phyloP scores from a whole-genome alignment of 2,113 vertebrate genomes.

The Poecilia latipinna region DNA sequence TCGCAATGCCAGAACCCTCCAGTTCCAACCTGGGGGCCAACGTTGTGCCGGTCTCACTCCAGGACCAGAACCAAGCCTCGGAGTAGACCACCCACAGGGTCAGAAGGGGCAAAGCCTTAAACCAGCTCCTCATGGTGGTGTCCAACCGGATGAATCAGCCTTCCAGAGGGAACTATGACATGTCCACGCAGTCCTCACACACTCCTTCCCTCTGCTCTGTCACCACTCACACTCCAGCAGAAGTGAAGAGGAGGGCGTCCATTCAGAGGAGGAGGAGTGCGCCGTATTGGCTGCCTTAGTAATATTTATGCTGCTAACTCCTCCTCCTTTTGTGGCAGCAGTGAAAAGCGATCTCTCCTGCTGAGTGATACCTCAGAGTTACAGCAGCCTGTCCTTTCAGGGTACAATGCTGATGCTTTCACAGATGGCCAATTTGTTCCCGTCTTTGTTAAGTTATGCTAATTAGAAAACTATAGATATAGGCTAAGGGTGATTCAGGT shows the following conservation, averaged over 20 bases:
- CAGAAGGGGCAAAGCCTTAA: slow-evolving; percentile 75
- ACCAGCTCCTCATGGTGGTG: slow-evolving; percentile 50
- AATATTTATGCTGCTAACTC: slow-evolving; percentile 68
- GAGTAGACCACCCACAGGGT: slow-evolving; percentile 68
- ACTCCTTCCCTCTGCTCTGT: slow-evolving; percentile 57
- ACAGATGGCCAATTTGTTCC: slow-evolving; percentile 56
- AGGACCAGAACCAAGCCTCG: slow-evolving; percentile 70
- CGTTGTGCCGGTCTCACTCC: slow-evolving; percentile 38
- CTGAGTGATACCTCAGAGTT: slow-evolving; percentile 74
- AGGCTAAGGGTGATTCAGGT: not conserved
- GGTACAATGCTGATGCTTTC: slow-evolving; percentile 52
- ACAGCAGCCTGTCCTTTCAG: slow-evolving; percentile 61
- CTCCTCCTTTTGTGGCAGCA: slow-evolving; percentile 75
- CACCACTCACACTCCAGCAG: slow-evolving; percentile 64
- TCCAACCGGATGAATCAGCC: slow-evolving; percentile 38
- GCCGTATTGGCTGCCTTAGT: slow-evolving; percentile 67
- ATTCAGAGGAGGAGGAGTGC: slow-evolving; percentile 66
- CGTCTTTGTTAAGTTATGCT: slow-evolving; percentile 44
- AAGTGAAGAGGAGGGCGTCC: slow-evolving; percentile 75
- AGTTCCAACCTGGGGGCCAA: slow-evolving; percentile 46
- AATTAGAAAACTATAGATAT: slow-evolving; percentile 34
- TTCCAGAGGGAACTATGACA: slow-evolving; percentile 69
- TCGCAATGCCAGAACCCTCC: slow-evolving; percentile 55
- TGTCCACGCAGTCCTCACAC: slow-evolving; percentile 62
- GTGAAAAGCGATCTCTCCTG: slow-evolving; percentile 75